Evolutionary conservation across 2,113 vertebrate species (phyloP).

Genomic region (Microtus pennsylvanicus): DNA sequence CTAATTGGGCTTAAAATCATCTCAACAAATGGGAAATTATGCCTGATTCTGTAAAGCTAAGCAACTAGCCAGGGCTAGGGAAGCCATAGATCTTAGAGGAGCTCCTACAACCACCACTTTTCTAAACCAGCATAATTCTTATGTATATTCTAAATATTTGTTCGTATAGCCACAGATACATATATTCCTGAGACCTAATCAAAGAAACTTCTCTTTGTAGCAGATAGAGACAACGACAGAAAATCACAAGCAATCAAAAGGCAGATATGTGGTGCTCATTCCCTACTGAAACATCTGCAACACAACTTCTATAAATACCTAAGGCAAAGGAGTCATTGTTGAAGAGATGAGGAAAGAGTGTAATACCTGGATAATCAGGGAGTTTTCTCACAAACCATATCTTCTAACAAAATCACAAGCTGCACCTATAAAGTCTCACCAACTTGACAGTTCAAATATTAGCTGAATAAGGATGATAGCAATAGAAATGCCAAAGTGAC

Average conservation of each 20-base stretch:
- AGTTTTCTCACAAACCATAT: neutral
- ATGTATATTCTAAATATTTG: neutral
- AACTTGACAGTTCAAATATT: neutral
- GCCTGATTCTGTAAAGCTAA: neutral
- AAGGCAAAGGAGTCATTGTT: neutral
- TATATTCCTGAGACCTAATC: neutral
- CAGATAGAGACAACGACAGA: neutral
- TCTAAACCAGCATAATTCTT: neutral
- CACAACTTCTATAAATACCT: neutral
- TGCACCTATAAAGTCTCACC: neutral
- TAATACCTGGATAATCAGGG: neutral
- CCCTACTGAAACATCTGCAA: neutral
- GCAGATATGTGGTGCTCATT: too few relatives aligned
- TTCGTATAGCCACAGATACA: neutral
- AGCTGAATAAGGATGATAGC: neutral
- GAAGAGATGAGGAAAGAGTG: neutral
- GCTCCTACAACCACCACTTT: neutral
- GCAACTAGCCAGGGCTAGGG: neutral
- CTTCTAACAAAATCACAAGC: neutral
- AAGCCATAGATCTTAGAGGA: neutral
- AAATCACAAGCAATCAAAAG: neutral
- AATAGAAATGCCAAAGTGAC: neutral
- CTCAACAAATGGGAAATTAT: neutral
- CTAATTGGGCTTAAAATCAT: neutral
- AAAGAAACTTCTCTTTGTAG: neutral